A percentile compares a stretch with the other conserved stretches of the same genome.
phyloP scores from a whole-genome alignment of 2,797 vertebrate species.

The Anguilla obscura region DNA sequence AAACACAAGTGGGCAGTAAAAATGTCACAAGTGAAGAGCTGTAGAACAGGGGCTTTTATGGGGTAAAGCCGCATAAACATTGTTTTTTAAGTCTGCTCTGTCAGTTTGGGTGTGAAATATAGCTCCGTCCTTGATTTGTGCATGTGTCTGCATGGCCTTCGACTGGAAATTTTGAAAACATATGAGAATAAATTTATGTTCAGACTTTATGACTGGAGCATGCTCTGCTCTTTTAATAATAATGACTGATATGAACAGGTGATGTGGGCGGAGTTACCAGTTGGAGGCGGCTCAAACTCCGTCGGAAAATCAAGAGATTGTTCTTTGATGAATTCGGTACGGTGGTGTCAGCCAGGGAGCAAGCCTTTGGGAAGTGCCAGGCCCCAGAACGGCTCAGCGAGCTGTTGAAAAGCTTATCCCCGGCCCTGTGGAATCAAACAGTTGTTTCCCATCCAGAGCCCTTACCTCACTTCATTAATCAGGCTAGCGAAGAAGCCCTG shows the following conservation, averaged over 20 bases:
- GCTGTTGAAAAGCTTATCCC: not conserved
- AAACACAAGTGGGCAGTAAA: not conserved
- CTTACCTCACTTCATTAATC: slow-evolving; percentile 25
- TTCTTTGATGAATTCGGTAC: not conserved
- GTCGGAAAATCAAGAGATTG: not conserved
- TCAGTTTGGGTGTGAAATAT: not conserved
- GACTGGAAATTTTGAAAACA: not conserved
- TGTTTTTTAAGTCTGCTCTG: not conserved
- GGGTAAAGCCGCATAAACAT: not conserved
- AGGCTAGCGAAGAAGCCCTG: not conserved
- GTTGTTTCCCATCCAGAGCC: not conserved
- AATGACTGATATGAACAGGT: not conserved
- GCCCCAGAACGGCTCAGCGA: not conserved
- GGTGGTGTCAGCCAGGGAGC: not conserved
- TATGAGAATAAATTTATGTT: not conserved
- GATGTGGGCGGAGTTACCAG: not conserved
- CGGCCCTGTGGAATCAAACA: not conserved
- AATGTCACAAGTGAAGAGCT: not conserved
- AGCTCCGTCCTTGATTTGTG: not conserved
- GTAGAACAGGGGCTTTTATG: not conserved
- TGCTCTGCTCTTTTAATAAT: not conserved
- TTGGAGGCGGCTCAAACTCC: not conserved
- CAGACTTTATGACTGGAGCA: not conserved
- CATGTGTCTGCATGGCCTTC: not conserved
- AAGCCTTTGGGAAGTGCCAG: not conserved